Base-by-base conservation (phyloP, 2,113 vertebrate genomes). In the Irena cyanogastra region DNA sequence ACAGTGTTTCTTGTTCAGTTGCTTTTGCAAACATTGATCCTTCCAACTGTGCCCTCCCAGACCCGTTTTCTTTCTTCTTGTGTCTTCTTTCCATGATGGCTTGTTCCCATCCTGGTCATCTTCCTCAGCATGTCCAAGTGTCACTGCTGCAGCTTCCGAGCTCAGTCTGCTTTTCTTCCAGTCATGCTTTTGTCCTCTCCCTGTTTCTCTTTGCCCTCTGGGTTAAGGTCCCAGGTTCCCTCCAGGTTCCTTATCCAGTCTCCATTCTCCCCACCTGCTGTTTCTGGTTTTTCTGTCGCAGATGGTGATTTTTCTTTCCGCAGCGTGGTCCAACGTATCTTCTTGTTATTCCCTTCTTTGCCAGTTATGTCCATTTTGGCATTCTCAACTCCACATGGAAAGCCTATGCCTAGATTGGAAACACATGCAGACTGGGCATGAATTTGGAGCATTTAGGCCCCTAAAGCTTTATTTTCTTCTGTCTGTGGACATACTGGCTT, bases 311-410 rank as follows among this genome's bases (percentile, higher is more conserved):
- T n/a, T n/a, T n/a, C n/a, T 63, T 88, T 78, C 47, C 39, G 27
- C 10, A 77, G 15, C 0, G 0, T 15, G 10, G 14, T 72, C 42
- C 39, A 59, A 6, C 15, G 33, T 81, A 53, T 53, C 10, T 68
- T 59, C 12, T 81, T 52, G 23, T 33, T 27, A 6, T 14, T 74
- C 16, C 11, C 18, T 56, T 54, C 23, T 42, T 70, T 56, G 17
- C 31, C 20, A 61, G 4, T 24, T 18, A 2, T 19, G 27, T 33
- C 52, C 2, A 0, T 47, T 65, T 71, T 22, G 14, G 5, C 13
- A 3, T 59, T 41, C 30, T 74, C 44, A 39, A 30, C 15, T 69
- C 50, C 13, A 22, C 22, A 3, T 53, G 69, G 74, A 70, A 82
- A 70, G 31, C n/a, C 15, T 72, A 12, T 78, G 41, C 27, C 27